Conservation (phyloP, 2,797 vertebrate species). For the Sternarchorhynchus goeldii region DNA sequence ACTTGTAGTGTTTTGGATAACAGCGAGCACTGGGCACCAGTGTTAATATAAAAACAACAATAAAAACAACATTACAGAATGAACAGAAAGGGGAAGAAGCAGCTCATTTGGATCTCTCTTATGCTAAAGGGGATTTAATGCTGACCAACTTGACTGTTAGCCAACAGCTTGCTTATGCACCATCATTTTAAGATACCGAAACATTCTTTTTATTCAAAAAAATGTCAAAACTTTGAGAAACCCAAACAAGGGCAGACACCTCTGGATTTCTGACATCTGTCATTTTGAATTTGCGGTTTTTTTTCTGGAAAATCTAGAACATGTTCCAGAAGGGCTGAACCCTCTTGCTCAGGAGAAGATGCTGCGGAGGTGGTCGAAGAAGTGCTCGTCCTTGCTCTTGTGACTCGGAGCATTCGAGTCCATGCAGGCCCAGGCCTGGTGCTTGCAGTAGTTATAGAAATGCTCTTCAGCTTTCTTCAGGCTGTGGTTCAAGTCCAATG, state of each 20-base stretch:
- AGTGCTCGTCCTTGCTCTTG: slow-evolving; percentile 70
- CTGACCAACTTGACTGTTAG: background rate
- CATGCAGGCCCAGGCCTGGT: slow-evolving; percentile 70
- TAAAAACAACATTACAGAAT: background rate
- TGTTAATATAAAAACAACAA: background rate
- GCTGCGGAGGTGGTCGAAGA: slow-evolving; percentile 74
- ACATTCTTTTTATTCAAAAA: background rate
- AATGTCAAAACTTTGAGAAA: background rate
- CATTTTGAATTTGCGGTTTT: background rate
- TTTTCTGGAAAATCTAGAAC: background rate
- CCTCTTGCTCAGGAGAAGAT: slow-evolving; percentile 74
- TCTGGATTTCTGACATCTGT: background rate
- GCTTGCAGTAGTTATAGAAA: slow-evolving; percentile 80
- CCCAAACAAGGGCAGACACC: background rate
- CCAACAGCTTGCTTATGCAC: background rate
- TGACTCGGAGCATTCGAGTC: slow-evolving; percentile 55
- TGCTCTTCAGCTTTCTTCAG: slow-evolving; percentile 77
- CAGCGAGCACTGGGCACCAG: background rate
- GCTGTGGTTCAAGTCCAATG: slow-evolving; percentile 74
- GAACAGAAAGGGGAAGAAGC: background rate
- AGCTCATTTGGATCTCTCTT: background rate
- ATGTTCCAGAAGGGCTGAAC: background rate
- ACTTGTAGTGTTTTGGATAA: background rate
- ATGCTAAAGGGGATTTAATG: background rate
- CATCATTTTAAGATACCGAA: background rate